Percentiles rank a stretch among this genome's conserved stretches.
phyloP scores from a whole-genome alignment of 2,888 invertebrate species.

The Noctua pronuba region DNA sequence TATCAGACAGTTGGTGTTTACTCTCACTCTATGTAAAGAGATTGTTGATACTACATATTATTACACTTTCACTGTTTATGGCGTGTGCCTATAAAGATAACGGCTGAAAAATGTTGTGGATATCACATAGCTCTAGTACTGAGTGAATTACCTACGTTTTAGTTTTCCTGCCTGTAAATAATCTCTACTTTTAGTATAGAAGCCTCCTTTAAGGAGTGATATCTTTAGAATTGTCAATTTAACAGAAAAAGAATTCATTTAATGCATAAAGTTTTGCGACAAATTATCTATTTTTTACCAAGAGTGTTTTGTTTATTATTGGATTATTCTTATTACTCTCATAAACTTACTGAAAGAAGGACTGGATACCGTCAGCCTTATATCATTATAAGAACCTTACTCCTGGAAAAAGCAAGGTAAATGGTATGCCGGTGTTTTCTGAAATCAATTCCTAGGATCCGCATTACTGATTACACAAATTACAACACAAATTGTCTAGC shows the following conservation, averaged over 20 bases:
- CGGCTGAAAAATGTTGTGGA: background rate
- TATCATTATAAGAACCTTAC: background rate
- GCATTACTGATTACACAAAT: constrained; percentile 18
- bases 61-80: constrained; percentile 23
- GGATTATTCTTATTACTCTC: background rate
- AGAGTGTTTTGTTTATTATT: background rate
- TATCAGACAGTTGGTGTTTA: constrained; percentile 37
- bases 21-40: constrained; percentile 8
- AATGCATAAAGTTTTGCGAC: background rate
- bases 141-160: background rate
- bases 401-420: background rate
- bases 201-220: background rate
- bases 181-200: background rate
- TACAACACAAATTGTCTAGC: background rate
- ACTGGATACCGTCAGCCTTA: background rate
- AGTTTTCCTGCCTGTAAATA: background rate
- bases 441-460: background rate
- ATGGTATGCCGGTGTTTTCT: background rate
- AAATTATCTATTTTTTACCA: background rate
- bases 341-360: background rate
- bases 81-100: background rate
- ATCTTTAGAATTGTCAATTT: background rate
- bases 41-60: constrained; percentile 13
- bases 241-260: background rate
- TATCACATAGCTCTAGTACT: background rate